Conservation (phyloP, 35 echinoderm and acorn worm genomes). For the Chiridota heheva region DNA sequence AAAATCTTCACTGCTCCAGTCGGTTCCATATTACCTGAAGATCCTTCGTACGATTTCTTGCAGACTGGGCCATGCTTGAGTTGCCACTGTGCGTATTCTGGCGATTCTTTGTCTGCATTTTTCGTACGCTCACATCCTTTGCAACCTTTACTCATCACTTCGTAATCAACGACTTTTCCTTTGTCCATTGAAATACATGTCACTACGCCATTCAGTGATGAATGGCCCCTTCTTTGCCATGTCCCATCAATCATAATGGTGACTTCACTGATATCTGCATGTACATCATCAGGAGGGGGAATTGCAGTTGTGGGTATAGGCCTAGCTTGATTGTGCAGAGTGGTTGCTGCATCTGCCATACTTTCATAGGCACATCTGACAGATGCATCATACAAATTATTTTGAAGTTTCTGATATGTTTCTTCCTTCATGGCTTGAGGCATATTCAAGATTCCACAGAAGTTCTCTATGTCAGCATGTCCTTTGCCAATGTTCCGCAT, state of each 20-base stretch:
- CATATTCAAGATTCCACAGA: constrained; percentile 34
- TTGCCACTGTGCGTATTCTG: neutral
- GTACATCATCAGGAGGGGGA: no score
- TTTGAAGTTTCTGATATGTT: neutral
- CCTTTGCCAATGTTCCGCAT: constrained; percentile 37
- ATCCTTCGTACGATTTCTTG: constrained; percentile 1
- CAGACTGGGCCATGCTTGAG: neutral
- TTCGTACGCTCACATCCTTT: neutral
- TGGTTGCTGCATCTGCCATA: neutral
- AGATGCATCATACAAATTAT: constrained; percentile 3
- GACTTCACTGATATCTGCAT: neutral
- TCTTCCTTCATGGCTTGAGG: constrained; percentile 13
- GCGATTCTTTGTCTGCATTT: neutral
- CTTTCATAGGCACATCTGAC: neutral
- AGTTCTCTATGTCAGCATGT: constrained; percentile 12
- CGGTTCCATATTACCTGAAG: neutral
- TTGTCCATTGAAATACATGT: constrained; percentile 36
- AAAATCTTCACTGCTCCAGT: no score
- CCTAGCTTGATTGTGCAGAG: neutral
- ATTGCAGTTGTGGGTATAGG: no score
- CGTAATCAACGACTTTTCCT: constrained; percentile 25
- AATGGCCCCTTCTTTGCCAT: constrained; percentile 37
- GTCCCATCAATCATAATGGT: constrained; percentile 54
- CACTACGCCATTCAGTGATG: constrained; percentile 33
- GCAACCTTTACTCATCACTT: neutral